These are phyloP conservation scores for Smithornis capensis DNA, from an alignment of 2,113 vertebrate species.

Conservation along the genomic window DNA sequence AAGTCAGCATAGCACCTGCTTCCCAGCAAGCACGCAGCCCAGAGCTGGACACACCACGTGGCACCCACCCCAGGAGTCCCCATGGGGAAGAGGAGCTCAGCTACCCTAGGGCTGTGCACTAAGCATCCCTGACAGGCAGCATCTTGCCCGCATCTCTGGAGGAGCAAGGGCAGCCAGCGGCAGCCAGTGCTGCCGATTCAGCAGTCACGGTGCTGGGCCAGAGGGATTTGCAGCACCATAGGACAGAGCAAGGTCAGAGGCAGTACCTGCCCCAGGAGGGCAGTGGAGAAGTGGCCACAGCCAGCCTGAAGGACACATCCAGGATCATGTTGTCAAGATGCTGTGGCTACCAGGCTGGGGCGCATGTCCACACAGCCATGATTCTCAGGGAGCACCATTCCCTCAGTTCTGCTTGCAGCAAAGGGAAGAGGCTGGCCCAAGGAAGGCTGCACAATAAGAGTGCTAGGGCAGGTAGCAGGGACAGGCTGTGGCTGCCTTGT, in stretches of 20 bases:
- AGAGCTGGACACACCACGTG: neutral
- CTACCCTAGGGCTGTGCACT: neutral
- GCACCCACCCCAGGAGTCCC: neutral
- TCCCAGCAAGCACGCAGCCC: neutral
- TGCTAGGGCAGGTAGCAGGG: neutral
- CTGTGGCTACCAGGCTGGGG: neutral
- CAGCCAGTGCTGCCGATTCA: conserved; percentile 28
- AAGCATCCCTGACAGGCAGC: neutral
- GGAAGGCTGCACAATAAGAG: neutral
- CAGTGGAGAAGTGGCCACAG: neutral
- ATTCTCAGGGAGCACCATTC: neutral
- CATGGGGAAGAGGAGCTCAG: neutral
- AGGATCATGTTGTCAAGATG: neutral
- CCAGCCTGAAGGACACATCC: neutral
- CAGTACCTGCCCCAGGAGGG: neutral
- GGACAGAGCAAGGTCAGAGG: conserved; percentile 39
- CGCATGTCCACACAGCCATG: accelerated
- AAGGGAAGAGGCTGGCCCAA: neutral
- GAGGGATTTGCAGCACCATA: conserved; percentile 29
- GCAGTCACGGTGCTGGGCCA: conserved; percentile 15
- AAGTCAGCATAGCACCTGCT: neutral
- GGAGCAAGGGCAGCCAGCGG: neutral
- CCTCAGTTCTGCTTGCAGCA: neutral
- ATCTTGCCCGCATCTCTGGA: neutral
- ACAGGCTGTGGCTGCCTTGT: accelerated